Percentiles rank a stretch among this genome's conserved stretches.
phyloP scores from a whole-genome alignment of 2,113 vertebrate genomes.

The Cephalopholis sonnerati region DNA sequence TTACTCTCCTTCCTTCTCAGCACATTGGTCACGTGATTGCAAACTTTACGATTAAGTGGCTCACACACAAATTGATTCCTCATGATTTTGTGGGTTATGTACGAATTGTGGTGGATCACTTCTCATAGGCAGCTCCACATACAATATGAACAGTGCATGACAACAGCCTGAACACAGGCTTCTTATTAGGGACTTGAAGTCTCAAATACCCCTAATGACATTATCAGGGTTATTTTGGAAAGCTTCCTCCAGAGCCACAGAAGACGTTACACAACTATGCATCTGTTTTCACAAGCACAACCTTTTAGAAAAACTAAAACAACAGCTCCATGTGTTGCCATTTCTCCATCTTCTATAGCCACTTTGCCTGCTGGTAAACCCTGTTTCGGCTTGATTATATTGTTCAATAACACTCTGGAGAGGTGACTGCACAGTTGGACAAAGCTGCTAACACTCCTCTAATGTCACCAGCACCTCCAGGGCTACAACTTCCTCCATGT shows the following conservation, averaged over 20 bases:
- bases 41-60: no score
- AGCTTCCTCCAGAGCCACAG: not conserved
- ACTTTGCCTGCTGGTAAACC: not conserved
- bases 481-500: slow-evolving; percentile 45
- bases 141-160: no score
- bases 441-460: slow-evolving; percentile 38
- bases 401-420: not conserved
- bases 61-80: no score
- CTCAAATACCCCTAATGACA: not conserved
- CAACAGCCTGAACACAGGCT: no score
- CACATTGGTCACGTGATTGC: no score
- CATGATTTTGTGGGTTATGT: no score
- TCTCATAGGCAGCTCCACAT: no score
- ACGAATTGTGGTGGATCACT: no score
- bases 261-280: slow-evolving; percentile 7
- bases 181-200: not conserved
- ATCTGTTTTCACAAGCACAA: slow-evolving; percentile 13
- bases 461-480: slow-evolving; percentile 41
- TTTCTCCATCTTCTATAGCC: slow-evolving; percentile 9
- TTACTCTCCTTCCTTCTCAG: no score
- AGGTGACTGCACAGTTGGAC: slow-evolving; percentile 1
- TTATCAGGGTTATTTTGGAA: slow-evolving; percentile 14
- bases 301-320: slow-evolving; percentile 9
- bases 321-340: slow-evolving; percentile 5
- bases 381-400: slow-evolving; percentile 6